Conservation (phyloP, 1,140 invertebrate genomes). For the Bombyx mandarina region DNA sequence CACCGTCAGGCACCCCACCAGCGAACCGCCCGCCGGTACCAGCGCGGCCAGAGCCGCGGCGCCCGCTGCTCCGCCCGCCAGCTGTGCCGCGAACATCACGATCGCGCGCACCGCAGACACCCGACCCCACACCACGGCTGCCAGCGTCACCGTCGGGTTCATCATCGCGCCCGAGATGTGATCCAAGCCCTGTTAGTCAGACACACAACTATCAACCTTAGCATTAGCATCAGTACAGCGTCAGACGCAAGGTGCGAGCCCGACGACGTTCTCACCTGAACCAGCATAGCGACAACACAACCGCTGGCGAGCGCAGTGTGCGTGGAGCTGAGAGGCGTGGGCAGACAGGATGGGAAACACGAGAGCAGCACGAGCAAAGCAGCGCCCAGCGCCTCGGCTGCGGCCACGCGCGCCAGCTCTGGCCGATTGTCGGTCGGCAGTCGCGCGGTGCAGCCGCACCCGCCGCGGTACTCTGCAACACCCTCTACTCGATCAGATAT, state of each 20-base stretch:
- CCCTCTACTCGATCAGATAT: constrained; percentile 4
- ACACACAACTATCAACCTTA: constrained; percentile 4
- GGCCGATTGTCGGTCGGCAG: constrained; percentile 2
- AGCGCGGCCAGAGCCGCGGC: constrained; percentile 17
- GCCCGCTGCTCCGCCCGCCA: constrained; percentile 20
- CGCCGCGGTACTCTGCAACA: constrained; percentile 17
- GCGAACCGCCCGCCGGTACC: constrained; percentile 6
- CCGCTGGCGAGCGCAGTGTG: constrained; percentile 28
- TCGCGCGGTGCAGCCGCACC: constrained; percentile 30
- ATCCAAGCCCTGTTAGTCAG: constrained; percentile 6
- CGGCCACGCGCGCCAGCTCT: constrained; percentile 18
- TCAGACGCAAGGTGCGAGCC: background rate
- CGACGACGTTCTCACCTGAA: constrained; percentile 17
- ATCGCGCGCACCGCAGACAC: constrained; percentile 10
- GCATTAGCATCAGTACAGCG: background rate
- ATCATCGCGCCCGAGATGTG: constrained; percentile 43
- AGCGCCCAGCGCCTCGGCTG: constrained; percentile 29
- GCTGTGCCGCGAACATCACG: constrained; percentile 15
- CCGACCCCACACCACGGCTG: constrained; percentile 29
- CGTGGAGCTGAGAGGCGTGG: constrained; percentile 11
- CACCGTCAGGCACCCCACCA: constrained; percentile 20
- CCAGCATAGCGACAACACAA: constrained; percentile 27
- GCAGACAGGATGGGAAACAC: constrained; percentile 23
- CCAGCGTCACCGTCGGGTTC: constrained; percentile 44
- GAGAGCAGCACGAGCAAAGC: constrained; percentile 34